Percentiles rank a stretch among this genome's conserved stretches.
These are phyloP conservation scores for Synanthedon andrenaeformis DNA, from an alignment of 2,888 invertebrate genomes.

Conservation along the genomic window DNA sequence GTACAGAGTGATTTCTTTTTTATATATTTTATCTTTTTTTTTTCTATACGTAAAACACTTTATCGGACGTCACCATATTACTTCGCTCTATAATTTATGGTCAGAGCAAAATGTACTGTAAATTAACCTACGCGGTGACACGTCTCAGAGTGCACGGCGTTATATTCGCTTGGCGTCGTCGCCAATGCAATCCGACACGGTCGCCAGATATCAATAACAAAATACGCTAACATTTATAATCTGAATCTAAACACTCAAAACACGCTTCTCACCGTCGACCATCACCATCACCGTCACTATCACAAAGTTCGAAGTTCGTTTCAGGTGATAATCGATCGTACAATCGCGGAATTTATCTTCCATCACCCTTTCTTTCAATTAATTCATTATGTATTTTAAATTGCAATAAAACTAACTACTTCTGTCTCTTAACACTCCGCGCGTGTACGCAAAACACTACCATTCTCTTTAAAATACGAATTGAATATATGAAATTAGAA, in stretches of 20 bases:
- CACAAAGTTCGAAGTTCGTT: no score
- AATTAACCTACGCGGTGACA: constrained; percentile 31
- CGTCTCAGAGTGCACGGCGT: constrained; percentile 24
- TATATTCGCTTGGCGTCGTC: background rate
- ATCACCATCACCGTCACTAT: no score
- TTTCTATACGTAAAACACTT: constrained; percentile 48
- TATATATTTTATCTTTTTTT: constrained; percentile 45
- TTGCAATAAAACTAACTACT: no score
- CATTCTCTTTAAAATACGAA: no score
- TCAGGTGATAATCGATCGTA: no score
- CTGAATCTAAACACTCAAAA: background rate
- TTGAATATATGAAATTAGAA: no score
- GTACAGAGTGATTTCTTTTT: constrained; percentile 52
- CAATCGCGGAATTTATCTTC: no score
- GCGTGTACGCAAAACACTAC: no score
- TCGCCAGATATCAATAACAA: background rate
- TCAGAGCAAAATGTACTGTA: constrained; percentile 48
- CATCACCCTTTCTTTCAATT: no score
- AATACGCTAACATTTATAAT: background rate
- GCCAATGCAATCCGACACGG: background rate
- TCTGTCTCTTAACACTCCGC: no score
- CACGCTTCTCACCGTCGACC: no score
- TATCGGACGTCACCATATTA: constrained; percentile 62
- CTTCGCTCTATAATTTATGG: constrained; percentile 38
- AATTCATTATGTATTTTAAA: no score